Conservation (phyloP, 2,113 vertebrate species). For the Cichladusa arquata region DNA sequence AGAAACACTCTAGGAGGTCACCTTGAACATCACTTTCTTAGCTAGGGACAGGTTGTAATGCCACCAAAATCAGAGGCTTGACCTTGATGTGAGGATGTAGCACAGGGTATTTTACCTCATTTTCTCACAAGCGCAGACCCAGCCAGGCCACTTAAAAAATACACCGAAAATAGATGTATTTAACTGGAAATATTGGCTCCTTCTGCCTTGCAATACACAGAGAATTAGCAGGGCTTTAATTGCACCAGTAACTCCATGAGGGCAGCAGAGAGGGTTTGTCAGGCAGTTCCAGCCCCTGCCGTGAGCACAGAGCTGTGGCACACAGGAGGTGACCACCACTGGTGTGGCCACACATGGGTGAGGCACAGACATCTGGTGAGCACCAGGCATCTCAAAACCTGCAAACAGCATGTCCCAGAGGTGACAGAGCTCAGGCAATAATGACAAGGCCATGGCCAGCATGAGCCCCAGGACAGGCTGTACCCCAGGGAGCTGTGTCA, state of each 20-base stretch:
- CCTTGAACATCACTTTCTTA: not conserved
- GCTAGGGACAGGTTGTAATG: not conserved
- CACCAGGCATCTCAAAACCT: not conserved
- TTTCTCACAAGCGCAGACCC: not conserved
- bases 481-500: not conserved
- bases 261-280: not conserved
- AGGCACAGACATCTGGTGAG: rapidly evolving
- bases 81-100: not conserved
- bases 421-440: rapidly evolving
- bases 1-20: not conserved
- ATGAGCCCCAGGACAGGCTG: not conserved
- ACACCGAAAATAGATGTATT: rapidly evolving
- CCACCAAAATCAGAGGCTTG: not conserved
- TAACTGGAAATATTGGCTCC: not conserved
- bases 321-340: rapidly evolving
- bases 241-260: not conserved
- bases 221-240: not conserved
- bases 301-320: not conserved
- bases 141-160: not conserved
- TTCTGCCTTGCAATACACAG: rapidly evolving
- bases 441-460: not conserved
- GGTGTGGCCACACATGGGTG: rapidly evolving
- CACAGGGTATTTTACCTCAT: not conserved
- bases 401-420: not conserved
- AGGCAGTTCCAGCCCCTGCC: not conserved